Percentiles rank a stretch among this genome's conserved stretches.
These are phyloP conservation scores for Trematocara stigmaticum DNA, from an alignment of 2,113 vertebrate genomes.

Conservation along the genomic window DNA sequence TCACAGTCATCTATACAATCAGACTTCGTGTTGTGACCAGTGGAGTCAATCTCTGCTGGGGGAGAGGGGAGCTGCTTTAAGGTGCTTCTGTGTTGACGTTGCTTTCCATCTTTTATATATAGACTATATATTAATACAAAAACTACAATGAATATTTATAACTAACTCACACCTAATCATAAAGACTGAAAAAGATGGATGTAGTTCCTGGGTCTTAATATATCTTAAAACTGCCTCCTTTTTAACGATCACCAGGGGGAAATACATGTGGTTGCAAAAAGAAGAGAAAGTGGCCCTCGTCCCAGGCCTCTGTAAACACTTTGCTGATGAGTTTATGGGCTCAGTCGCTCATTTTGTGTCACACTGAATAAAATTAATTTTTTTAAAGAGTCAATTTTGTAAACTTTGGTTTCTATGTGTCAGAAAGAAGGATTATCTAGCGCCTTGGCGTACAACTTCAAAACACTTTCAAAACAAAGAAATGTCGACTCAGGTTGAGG, in stretches of 20 bases:
- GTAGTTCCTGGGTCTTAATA: background rate
- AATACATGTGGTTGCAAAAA: background rate
- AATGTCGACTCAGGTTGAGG: background rate
- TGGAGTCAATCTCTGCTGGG: background rate
- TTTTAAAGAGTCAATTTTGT: background rate
- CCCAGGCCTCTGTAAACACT: background rate
- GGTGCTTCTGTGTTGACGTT: accelerated
- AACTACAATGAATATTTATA: background rate
- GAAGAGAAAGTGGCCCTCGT: background rate
- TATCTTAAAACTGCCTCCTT: background rate
- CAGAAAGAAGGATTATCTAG: background rate
- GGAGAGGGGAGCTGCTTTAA: background rate
- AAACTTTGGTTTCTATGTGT: background rate
- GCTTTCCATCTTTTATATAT: background rate
- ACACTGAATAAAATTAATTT: background rate
- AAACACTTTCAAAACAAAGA: background rate
- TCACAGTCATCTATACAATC: background rate
- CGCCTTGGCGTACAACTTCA: background rate
- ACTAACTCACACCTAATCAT: background rate
- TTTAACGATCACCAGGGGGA: accelerated
- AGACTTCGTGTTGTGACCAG: background rate
- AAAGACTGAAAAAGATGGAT: background rate
- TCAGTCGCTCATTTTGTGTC: background rate
- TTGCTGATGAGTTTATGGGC: background rate
- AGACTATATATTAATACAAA: background rate